Conservation (phyloP, 2,888 invertebrate genomes). For the Spilarctia lutea region DNA sequence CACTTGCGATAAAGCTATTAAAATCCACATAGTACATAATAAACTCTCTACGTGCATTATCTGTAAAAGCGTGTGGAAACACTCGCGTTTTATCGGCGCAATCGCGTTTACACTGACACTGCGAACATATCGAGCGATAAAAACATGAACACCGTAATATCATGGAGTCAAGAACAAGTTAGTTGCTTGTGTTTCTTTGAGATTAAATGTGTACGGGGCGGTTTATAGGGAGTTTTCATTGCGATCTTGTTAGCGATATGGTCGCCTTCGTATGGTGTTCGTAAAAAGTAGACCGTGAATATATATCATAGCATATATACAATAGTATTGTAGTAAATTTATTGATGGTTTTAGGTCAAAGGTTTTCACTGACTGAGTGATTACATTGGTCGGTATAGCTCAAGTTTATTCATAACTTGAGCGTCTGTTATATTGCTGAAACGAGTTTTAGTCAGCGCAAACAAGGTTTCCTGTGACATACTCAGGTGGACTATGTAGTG, state of each 20-base stretch:
- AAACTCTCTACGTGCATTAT: slow-evolving; percentile 6
- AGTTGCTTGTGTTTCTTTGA: slow-evolving; percentile 12
- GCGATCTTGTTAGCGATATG: slow-evolving; percentile 1
- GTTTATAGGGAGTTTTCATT: neutral
- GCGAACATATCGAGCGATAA: slow-evolving; percentile 9
- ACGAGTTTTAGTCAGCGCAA: neutral
- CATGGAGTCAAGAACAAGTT: slow-evolving; percentile 4
- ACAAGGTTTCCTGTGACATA: too few relatives aligned
- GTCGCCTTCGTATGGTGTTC: neutral
- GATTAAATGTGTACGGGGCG: slow-evolving; percentile 6
- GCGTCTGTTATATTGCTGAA: too few relatives aligned
- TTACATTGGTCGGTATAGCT: neutral
- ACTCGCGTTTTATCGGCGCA: slow-evolving; percentile 28
- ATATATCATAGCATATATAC: too few relatives aligned
- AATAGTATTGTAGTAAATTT: neutral
- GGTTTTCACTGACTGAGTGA: neutral
- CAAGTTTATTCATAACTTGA: neutral
- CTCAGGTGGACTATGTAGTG: too few relatives aligned
- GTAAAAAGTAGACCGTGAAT: neutral
- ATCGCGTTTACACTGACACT: slow-evolving; percentile 28
- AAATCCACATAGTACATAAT: slow-evolving; percentile 6
- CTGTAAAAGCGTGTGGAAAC: slow-evolving; percentile 8
- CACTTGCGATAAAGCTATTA: slow-evolving; percentile 10
- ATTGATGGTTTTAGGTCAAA: neutral
- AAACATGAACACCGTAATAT: slow-evolving; percentile 9